Conservation (phyloP, 92 coral and sea anemone genomes). For the Siderastrea siderea region DNA sequence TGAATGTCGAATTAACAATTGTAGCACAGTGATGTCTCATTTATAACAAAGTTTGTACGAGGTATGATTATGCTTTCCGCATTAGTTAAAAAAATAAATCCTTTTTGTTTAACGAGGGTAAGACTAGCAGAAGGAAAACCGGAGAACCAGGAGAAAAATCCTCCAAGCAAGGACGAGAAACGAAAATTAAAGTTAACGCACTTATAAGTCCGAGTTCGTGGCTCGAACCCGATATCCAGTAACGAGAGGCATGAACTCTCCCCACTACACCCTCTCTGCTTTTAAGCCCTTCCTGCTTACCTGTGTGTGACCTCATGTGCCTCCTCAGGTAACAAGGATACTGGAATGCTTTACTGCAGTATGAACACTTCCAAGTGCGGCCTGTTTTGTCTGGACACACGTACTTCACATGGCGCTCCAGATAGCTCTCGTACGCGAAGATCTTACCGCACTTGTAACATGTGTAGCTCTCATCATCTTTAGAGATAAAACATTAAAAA, state of each 20-base stretch:
- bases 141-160: too few relatives aligned
- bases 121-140: too few relatives aligned
- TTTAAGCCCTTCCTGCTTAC: slow-evolving; percentile 36
- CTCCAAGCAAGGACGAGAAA: too few relatives aligned
- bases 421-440: slow-evolving; percentile 97
- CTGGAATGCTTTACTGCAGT: slow-evolving; percentile 98
- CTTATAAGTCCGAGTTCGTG: too few relatives aligned
- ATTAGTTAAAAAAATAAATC: too few relatives aligned
- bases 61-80: too few relatives aligned
- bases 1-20: too few relatives aligned
- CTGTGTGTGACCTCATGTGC: slow-evolving; percentile 99
- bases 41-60: too few relatives aligned
- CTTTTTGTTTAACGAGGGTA: too few relatives aligned
- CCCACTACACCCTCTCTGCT: neutral
- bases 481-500: neutral
- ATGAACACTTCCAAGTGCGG: slow-evolving; percentile 97
- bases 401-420: slow-evolving; percentile 97
- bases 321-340: slow-evolving; percentile 96
- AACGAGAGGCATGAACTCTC: neutral
- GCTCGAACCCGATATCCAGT: too few relatives aligned
- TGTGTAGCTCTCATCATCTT: slow-evolving; percentile 96
- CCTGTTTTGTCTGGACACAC: slow-evolving; percentile 99
- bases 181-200: too few relatives aligned
- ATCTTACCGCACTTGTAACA: slow-evolving; percentile 99
- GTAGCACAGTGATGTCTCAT: too few relatives aligned